phyloP scores from a whole-genome alignment of 2,888 invertebrate genomes.

The Mimas tiliae region DNA sequence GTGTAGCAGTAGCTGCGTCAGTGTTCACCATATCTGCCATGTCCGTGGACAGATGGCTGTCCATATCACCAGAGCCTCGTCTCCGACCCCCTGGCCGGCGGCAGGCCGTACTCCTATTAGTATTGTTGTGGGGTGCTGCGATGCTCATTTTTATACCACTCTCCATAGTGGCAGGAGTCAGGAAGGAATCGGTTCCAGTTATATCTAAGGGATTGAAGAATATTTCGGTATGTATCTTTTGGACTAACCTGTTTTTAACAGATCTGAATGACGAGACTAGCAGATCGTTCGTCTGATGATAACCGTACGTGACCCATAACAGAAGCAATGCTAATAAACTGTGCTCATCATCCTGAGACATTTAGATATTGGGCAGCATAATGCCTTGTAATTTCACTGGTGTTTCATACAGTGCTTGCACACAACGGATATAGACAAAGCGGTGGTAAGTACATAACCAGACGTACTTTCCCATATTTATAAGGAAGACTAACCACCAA shows the following conservation, averaged over 20 bases:
- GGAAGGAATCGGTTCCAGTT: slow-evolving; percentile 68
- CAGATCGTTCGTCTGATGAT: too few relatives aligned
- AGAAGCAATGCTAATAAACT: too few relatives aligned
- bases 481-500: too few relatives aligned
- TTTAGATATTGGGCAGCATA: too few relatives aligned
- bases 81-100: slow-evolving; percentile 86
- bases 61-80: slow-evolving; percentile 87
- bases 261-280: too few relatives aligned
- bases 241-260: background rate
- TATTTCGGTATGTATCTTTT: slow-evolving; percentile 62
- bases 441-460: too few relatives aligned
- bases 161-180: slow-evolving; percentile 77
- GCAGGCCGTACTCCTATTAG: slow-evolving; percentile 86
- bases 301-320: too few relatives aligned
- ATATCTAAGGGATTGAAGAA: slow-evolving; percentile 64
- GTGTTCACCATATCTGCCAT: slow-evolving; percentile 91
- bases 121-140: slow-evolving; percentile 87
- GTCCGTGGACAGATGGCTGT: slow-evolving; percentile 91
- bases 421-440: too few relatives aligned
- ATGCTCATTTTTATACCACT: slow-evolving; percentile 88
- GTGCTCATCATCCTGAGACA: too few relatives aligned
- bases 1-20: slow-evolving; percentile 90
- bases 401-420: too few relatives aligned
- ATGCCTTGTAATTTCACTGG: too few relatives aligned
- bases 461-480: too few relatives aligned